Percentiles rank a stretch among this genome's conserved stretches.
Evolutionary conservation across 2,888 invertebrate genomes (phyloP).

Genomic region (Metallyticus violacea): DNA sequence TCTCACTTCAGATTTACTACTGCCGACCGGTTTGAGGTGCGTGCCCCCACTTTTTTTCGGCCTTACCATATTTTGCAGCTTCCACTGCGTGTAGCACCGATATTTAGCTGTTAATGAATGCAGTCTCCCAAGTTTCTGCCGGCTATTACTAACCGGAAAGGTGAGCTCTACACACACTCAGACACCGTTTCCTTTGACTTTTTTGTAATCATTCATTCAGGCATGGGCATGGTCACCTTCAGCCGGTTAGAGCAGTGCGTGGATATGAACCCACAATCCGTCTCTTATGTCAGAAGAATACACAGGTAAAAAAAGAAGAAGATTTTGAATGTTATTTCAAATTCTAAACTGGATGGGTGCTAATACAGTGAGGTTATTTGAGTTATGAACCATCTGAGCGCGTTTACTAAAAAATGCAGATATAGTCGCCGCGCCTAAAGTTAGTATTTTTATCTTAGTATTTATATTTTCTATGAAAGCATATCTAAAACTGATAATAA

Average conservation of each 20-base stretch:
- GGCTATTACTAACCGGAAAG: not conserved
- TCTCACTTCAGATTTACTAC: not conserved
- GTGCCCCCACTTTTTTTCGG: not conserved
- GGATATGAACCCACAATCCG: not conserved
- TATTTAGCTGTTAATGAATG: not conserved
- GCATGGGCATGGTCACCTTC: too few species aligned
- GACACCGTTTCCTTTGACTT: not conserved
- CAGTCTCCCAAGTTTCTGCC: not conserved
- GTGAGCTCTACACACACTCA: not conserved
- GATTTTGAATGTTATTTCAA: too few species aligned
- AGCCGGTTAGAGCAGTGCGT: not conserved
- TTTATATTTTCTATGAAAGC: too few species aligned
- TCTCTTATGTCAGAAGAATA: too few species aligned
- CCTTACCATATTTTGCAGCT: not conserved
- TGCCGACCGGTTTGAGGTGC: not conserved
- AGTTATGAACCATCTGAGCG: too few species aligned
- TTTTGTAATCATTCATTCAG: not conserved
- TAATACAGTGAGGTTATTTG: too few species aligned
- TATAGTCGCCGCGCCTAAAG: too few species aligned
- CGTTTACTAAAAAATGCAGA: too few species aligned
- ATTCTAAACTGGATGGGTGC: too few species aligned
- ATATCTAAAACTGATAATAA: too few species aligned
- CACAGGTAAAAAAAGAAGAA: too few species aligned
- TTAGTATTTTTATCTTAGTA: too few species aligned
- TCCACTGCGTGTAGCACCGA: not conserved